Conservation (phyloP, 2,888 invertebrate genomes). For the Ferdinandea cuprea region DNA sequence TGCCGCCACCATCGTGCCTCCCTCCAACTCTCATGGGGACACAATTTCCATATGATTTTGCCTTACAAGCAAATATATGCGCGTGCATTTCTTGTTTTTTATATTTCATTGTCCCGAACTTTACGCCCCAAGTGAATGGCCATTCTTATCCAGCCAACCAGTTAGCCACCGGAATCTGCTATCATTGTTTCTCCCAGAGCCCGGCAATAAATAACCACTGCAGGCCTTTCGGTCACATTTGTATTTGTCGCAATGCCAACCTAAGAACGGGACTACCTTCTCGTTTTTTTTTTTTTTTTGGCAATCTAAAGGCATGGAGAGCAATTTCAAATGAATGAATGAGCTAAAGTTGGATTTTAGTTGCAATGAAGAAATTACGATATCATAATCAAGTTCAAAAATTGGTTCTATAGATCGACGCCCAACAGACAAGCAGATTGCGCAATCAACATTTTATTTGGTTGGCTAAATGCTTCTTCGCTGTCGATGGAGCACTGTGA, state of each 20-base stretch:
- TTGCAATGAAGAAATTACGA: too few relatives aligned
- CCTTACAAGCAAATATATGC: background rate
- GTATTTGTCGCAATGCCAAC: conserved; percentile 41
- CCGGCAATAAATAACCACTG: conserved; percentile 7
- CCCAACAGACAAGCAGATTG: conserved; percentile 22
- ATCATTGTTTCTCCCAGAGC: conserved; percentile 3
- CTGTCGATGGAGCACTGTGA: conserved; percentile 1
- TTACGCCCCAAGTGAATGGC: conserved; percentile 47
- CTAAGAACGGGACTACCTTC: conserved; percentile 13
- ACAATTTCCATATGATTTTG: conserved; percentile 7
- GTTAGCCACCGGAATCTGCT: conserved; percentile 35
- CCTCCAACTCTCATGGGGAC: conserved; percentile 13
- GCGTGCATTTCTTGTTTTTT: background rate
- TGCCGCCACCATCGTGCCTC: background rate
- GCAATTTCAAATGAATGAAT: too few relatives aligned
- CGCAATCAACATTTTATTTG: conserved; percentile 12
- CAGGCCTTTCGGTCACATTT: conserved; percentile 43
- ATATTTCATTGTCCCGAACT: conserved; percentile 19
- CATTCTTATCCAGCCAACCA: conserved; percentile 39
- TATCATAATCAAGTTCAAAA: too few relatives aligned
- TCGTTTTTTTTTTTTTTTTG: too few relatives aligned
- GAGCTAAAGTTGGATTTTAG: too few relatives aligned
- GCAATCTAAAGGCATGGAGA: background rate
- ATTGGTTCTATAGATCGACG: too few relatives aligned
- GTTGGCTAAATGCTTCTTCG: background rate